phyloP scores from a whole-genome alignment of 2,113 vertebrate species.

The Corynorhinus townsendii region DNA sequence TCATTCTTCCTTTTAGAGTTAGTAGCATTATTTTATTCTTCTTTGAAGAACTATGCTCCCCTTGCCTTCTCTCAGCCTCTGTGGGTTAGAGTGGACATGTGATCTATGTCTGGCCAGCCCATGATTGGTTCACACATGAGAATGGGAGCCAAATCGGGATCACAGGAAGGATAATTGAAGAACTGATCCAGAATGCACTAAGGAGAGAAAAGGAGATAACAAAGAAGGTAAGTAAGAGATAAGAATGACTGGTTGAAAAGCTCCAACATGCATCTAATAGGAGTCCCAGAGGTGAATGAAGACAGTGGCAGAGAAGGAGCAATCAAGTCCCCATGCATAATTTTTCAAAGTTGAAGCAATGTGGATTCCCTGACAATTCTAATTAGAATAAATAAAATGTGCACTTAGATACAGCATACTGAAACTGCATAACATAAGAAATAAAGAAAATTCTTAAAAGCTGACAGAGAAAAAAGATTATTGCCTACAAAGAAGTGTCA shows the following conservation, averaged over 20 bases:
- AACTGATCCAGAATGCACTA: background rate
- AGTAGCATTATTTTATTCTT: background rate
- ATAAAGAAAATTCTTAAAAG: background rate
- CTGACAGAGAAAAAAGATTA: background rate
- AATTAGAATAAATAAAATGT: background rate
- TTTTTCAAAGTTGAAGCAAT: background rate
- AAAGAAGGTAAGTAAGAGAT: background rate
- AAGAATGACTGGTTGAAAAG: background rate
- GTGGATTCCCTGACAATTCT: background rate
- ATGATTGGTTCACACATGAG: background rate
- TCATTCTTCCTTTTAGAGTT: background rate
- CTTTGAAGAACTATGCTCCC: background rate
- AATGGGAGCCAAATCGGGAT: background rate
- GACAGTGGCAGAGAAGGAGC: background rate
- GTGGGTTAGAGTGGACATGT: background rate
- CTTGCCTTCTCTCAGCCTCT: background rate
- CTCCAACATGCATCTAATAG: background rate
- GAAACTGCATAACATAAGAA: background rate
- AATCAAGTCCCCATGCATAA: background rate
- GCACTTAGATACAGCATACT: background rate
- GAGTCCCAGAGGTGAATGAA: background rate
- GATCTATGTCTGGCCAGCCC: background rate
- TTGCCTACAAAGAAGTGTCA: background rate
- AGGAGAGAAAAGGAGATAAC: background rate
- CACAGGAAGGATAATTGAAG: background rate